phyloP scores from a whole-genome alignment of 2,888 invertebrate species.

The Lochmaea capreae region DNA sequence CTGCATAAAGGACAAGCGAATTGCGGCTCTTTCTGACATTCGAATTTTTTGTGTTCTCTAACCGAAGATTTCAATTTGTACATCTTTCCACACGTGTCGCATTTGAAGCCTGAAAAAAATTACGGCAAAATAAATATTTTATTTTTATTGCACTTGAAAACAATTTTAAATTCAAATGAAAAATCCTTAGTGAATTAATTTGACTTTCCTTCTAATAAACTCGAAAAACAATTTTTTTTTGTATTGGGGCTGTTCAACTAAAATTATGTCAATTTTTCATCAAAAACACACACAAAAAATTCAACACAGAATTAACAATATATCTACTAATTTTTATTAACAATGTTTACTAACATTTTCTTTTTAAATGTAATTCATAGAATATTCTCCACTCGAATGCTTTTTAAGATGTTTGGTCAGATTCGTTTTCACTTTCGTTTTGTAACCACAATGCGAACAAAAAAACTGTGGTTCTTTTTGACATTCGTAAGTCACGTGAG shows the following conservation, averaged over 20 bases:
- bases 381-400: constrained; percentile 54
- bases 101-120: constrained; percentile 18
- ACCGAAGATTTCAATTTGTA: constrained; percentile 46
- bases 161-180: too few species aligned
- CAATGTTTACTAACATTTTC: too few species aligned
- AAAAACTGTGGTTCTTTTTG: constrained; percentile 48
- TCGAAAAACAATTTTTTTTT: too few species aligned
- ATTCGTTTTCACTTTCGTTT: constrained; percentile 28
- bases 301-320: too few species aligned
- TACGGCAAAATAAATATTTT: neutral
- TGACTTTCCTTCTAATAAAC: too few species aligned
- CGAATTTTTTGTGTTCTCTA: constrained; percentile 45
- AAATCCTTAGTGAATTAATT: too few species aligned
- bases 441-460: constrained; percentile 44
- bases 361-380: neutral
- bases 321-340: neutral
- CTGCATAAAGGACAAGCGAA: constrained; percentile 70
- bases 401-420: constrained; percentile 26
- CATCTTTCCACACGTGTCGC: constrained; percentile 40
- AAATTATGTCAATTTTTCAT: too few species aligned
- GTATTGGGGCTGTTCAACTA: too few species aligned
- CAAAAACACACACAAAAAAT: too few species aligned
- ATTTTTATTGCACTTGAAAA: too few species aligned
- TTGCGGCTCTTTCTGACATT: constrained; percentile 72
- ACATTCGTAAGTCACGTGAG: constrained; percentile 47